Percentiles rank a stretch among this genome's conserved stretches.
phyloP scores from a whole-genome alignment of 2,888 invertebrate genomes.

The Limenitis camilla region DNA sequence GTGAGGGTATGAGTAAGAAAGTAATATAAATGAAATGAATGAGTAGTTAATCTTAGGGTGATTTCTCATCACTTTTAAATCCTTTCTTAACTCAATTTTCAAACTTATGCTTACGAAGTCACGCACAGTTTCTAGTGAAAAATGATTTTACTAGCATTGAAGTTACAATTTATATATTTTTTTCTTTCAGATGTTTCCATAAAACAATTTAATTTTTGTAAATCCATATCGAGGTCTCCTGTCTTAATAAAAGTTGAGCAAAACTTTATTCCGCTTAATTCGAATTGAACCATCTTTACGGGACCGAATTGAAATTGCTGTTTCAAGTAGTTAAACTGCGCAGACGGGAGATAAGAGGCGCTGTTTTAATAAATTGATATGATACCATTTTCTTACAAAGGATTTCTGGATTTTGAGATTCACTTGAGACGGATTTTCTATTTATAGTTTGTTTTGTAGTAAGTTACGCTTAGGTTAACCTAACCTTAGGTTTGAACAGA shows the following conservation, averaged over 20 bases:
- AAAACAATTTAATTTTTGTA: slow-evolving; percentile 60
- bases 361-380: slow-evolving; percentile 4
- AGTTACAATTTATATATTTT: no score
- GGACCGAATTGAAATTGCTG: slow-evolving; percentile 3
- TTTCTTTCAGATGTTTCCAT: no score
- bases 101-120: no score
- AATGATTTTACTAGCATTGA: no score
- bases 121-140: no score
- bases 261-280: slow-evolving; percentile 11
- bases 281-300: slow-evolving; percentile 7
- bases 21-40: no score
- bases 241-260: slow-evolving; percentile 40
- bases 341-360: slow-evolving; percentile 3
- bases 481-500: no score
- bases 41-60: no score
- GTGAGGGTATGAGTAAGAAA: no score
- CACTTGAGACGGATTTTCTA: neutral
- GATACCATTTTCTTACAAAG: slow-evolving; percentile 3
- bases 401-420: neutral
- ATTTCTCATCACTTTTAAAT: no score
- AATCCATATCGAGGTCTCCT: slow-evolving; percentile 53
- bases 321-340: slow-evolving; percentile 1
- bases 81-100: no score
- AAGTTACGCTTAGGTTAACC: no score
- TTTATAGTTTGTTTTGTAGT: neutral